Evolutionary conservation across 2,888 invertebrate species (phyloP).

Genomic region (Metopia argyrocephala): DNA sequence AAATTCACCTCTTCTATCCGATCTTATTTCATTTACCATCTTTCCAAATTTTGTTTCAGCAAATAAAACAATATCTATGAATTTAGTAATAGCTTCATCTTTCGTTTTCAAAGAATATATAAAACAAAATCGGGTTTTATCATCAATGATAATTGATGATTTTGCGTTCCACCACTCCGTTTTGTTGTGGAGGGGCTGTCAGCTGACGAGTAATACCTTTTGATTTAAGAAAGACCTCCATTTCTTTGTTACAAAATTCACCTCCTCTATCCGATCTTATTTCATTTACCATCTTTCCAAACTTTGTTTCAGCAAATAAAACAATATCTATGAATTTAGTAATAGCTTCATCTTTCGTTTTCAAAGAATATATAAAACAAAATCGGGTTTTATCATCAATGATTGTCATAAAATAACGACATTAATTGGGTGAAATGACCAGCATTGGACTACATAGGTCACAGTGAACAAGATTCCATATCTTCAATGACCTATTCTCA

Average conservation of each 20-base stretch:
- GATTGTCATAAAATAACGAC: slow-evolving; percentile 15
- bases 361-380: slow-evolving; percentile 17
- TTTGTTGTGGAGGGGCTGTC: neutral
- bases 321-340: slow-evolving; percentile 3
- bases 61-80: neutral
- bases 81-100: too few relatives aligned
- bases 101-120: slow-evolving; percentile 15
- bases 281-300: slow-evolving; percentile 4
- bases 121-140: slow-evolving; percentile 14
- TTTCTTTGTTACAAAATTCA: slow-evolving; percentile 5
- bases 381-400: slow-evolving; percentile 28
- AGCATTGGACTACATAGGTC: slow-evolving; percentile 31
- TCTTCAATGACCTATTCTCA: neutral
- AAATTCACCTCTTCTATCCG: slow-evolving; percentile 12
- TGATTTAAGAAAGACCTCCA: neutral
- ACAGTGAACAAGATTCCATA: slow-evolving; percentile 2
- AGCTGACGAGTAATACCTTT: slow-evolving; percentile 15
- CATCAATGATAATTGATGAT: slow-evolving; percentile 38
- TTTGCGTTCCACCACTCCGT: neutral
- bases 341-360: too few relatives aligned
- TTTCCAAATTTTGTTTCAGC: slow-evolving; percentile 12
- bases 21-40: neutral
- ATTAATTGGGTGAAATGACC: slow-evolving; percentile 2
- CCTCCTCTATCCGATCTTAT: slow-evolving; percentile 8
- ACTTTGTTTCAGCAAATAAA: neutral